Evolutionary conservation across 2,888 invertebrate species (phyloP).

Genomic region (Coenonympha glycerion): DNA sequence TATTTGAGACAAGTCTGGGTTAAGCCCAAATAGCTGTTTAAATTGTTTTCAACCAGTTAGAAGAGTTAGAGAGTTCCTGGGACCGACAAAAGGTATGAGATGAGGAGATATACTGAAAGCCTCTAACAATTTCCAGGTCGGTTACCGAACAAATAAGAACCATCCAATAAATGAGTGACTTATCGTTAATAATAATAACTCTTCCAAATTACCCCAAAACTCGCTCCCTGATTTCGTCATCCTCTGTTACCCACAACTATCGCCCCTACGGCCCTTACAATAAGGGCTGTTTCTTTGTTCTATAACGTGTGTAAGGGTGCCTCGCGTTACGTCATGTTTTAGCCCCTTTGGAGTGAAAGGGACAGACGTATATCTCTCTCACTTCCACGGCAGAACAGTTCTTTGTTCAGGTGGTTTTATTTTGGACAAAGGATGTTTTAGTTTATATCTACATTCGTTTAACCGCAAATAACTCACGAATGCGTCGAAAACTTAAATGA

Average conservation of each 20-base stretch:
- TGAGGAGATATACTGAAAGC: too few species aligned
- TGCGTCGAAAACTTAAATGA: not conserved
- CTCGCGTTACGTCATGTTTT: slow-evolving; percentile 60
- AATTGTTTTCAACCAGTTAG: not conserved
- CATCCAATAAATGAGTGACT: not conserved
- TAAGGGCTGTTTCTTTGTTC: slow-evolving; percentile 32
- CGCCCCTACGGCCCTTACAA: not conserved
- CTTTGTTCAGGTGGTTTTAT: slow-evolving; percentile 45
- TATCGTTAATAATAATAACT: slow-evolving; percentile 10
- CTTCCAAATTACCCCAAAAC: slow-evolving; percentile 27
- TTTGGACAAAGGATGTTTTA: slow-evolving; percentile 14
- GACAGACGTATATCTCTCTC: slow-evolving; percentile 31
- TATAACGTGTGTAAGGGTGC: slow-evolving; percentile 43
- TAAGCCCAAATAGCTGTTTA: too few species aligned
- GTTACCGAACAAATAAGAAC: not conserved
- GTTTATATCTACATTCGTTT: not conserved
- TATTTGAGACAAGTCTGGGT: too few species aligned
- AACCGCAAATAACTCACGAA: slow-evolving; percentile 7
- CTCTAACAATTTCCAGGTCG: not conserved
- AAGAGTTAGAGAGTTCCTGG: not conserved
- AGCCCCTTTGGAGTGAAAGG: slow-evolving; percentile 48
- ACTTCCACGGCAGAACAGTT: slow-evolving; percentile 37
- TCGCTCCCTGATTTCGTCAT: slow-evolving; percentile 44
- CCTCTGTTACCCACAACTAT: slow-evolving; percentile 13
- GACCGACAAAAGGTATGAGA: too few species aligned